Evolutionary conservation across 2,797 vertebrate genomes (phyloP).

Genomic region (Spinus pinus): DNA sequence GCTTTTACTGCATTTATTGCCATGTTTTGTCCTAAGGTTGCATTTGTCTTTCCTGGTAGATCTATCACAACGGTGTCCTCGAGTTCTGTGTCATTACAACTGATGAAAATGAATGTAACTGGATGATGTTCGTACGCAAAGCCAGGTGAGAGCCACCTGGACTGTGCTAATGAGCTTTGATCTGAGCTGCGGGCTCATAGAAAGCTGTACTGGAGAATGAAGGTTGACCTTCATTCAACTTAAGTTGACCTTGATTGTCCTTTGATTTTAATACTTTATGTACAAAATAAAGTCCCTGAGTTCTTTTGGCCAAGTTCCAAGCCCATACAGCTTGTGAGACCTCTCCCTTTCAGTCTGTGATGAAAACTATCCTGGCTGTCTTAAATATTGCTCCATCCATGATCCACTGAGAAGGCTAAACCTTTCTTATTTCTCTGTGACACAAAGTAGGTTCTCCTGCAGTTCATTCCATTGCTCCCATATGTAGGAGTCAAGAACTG

Average conservation of each 20-base stretch:
- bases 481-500: not conserved
- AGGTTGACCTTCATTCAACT: not conserved
- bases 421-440: not conserved
- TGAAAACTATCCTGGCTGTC: not conserved
- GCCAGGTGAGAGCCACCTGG: conserved; percentile 80
- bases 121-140: conserved; percentile 99
- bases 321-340: not conserved
- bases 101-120: conserved; percentile 96
- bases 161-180: not conserved
- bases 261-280: not conserved
- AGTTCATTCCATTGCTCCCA: not conserved
- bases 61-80: conserved; percentile 90
- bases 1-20: not conserved
- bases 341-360: not conserved
- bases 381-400: not conserved
- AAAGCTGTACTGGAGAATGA: not conserved
- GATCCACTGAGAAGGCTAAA: not conserved
- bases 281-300: not conserved
- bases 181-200: not conserved
- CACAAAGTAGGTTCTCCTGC: not conserved
- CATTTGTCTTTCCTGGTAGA: conserved; percentile 73
- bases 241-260: not conserved
- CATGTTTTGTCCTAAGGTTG: not conserved
- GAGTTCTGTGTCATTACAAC: conserved; percentile 91
- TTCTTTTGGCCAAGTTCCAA: not conserved